Base-by-base conservation (phyloP, 1,140 invertebrate genomes). In the Orius laevigatus region DNA sequence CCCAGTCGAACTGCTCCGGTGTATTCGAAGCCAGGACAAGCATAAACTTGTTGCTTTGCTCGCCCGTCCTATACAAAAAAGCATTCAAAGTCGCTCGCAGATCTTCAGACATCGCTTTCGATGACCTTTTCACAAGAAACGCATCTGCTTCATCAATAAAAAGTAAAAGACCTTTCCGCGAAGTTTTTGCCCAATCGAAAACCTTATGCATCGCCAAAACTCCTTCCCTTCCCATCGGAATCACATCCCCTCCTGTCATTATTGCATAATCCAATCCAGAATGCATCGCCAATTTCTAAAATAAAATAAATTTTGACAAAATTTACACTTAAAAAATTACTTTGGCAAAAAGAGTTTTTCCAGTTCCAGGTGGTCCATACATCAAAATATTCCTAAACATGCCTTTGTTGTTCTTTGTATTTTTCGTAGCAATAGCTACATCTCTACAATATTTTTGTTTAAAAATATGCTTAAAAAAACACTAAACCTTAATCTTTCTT, bases 91-190 rank as follows among this genome's bases (percentile, higher is more conserved):
- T 88, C 1, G 92, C 81, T 52, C 95, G 68, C 40, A 98, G 68
- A 63, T 98, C 90, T 70, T 98, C 93, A 52, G 88, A 92, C 39
- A 98, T 94, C 36, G 76, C 75, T 62, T 95, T 88, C 0, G 85
- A 90, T 12, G 85, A 91, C 57, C 96, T 73, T 67, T 98, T 98
- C n/a, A 92, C 70, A 6, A 99, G 70, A 63, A 99, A 99, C 3
- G 95, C 95, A 66, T 99, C 96, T 1, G 95, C 95, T 70, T 99
- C 96, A 67, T 99, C 96, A 48, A 99, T 87, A 66, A 99, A 99
- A 1, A 99, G 65, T 2, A 99, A 63, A 0, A 99, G 71, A 18
- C 93, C 79, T 68, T 83, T 85, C 2, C 86, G 68, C 43, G 89
- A 92, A 3, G 84, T 90, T 15, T 76, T 71, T 0, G 96, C 92